Evolutionary conservation across 1,140 invertebrate species (phyloP), one percentile per base, ranked within the genome.

Genomic region (Leptinotarsa undecemlineata): DNA sequence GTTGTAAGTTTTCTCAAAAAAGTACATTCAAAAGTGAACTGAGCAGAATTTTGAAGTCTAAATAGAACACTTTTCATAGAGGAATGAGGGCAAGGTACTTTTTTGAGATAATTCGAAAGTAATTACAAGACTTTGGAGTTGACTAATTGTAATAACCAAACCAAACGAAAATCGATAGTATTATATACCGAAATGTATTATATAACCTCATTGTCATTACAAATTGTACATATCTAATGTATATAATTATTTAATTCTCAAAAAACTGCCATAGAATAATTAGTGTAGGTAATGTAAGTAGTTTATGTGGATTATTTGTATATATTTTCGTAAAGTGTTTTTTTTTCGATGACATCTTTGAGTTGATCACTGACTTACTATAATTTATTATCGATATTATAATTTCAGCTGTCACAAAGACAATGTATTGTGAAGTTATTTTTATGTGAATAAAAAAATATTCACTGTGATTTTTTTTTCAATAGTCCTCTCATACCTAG

Each of bases 161-260:
- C 47, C 19, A 70, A 70, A 48, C n/a, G 13, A 19, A 70, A 20
- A 21, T 20, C 23, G n/a, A 48, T 68, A 70, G 68, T 70, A 70
- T 70, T 70, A 70, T 70, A 57, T 5, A 70, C 48, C 48, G 47
- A 70, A 48, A 70, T 70, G 68, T 70, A 70, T 70, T 70, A 70
- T 70, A 70, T 23, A 70, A 70, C 68, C 68, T 70, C 68, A 70
- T 47, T 70, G 68, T 48, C 68, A 70, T 57, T 70, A 21, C 47
- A 57, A 42, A 17, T 14, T 70, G 68, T 70, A 70, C 47, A 70
- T 70, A 64, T 64, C 5, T 51, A 21, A 6, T 70, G 68, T 70
- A 70, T 3, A 70, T 70, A 70, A 15, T 57, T 70, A 70, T 70
- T 70, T 70, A 70, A 70, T 60, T 70, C 26, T 57, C 48, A 21